Evolutionary conservation across 92 coral and sea anemone species (phyloP), one percentile per base, ranked within the genome.

Genomic region (Actinostola sp.): DNA sequence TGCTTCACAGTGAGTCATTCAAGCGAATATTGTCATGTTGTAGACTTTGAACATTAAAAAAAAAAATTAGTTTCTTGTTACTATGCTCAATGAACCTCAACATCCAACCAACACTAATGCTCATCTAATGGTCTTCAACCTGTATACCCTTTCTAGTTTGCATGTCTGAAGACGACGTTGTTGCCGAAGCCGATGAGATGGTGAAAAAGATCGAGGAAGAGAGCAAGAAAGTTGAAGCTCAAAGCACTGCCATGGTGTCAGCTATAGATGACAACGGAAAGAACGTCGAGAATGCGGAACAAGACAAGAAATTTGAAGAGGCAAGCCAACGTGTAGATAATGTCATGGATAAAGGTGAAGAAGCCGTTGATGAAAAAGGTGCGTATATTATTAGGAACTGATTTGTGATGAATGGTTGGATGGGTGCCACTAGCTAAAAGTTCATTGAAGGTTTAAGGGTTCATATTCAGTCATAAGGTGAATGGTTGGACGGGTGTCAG

Each of bases 341-440:
- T 17, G 75, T 90, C 19, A 86, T 76, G 86, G 75, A 87, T 24
- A 45, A 16, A 52, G 75, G 84, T 24, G 92, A 87, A 24, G 44
- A 67, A 28, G 81, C 76, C 28, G 81, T 90, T n/a, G 92, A 90
- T 19, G 75, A 71, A 8, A 90, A 90, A 80, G 89, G 97, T 90
- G n/a, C n/a, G n/a, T n/a, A n/a, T n/a, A n/a, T n/a, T n/a, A n/a
- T n/a, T n/a, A 29, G 10, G 61, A 12, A 53, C 9, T 15, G 23
- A 53, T 53, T 9, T 26, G 3, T 59, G 9, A 8, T 23, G 8
- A 23, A 23, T 63, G 12, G 27, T 36, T 30, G 16, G 2, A 26
- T 12, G 32, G 12, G 5, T 20, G 39, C 58, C 46, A 50, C 28
- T 25, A 66, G 57, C 57, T 49, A n/a, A n/a, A n/a, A n/a, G n/a